Evolutionary conservation across 1,140 invertebrate genomes (phyloP).

Genomic region (Cydia strobilella): DNA sequence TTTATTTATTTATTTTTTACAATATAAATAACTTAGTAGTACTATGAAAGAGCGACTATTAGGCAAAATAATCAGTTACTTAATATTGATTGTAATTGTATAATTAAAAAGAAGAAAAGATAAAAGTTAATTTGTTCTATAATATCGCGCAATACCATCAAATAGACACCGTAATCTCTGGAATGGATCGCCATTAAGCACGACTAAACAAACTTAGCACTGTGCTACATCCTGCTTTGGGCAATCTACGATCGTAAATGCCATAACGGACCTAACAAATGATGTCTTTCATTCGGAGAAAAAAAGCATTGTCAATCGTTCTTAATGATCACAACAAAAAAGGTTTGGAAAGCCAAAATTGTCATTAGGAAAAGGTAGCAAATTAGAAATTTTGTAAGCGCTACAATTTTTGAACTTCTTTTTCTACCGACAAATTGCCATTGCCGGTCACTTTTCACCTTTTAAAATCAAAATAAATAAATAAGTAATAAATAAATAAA

Average conservation of each 20-base stretch:
- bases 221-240: slow-evolving; percentile 26
- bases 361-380: too few species aligned
- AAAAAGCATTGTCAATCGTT: slow-evolving; percentile 19
- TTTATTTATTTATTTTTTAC: too few species aligned
- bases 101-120: slow-evolving; percentile 1
- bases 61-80: neutral
- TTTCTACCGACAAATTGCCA: too few species aligned
- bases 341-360: too few species aligned
- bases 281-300: neutral
- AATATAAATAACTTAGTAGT: too few species aligned
- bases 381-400: too few species aligned
- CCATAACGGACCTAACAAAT: slow-evolving; percentile 29
- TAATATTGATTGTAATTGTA: neutral
- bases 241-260: slow-evolving; percentile 22
- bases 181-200: slow-evolving; percentile 23
- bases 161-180: neutral
- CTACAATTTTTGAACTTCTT: too few species aligned
- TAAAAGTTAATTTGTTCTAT: slow-evolving; percentile 10
- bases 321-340: neutral
- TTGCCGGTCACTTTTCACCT: too few species aligned
- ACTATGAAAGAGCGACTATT: neutral
- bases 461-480: too few species aligned
- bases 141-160: slow-evolving; percentile 6
- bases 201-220: slow-evolving; percentile 28
- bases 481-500: too few species aligned